These are phyloP conservation scores for Malurus cyaneus DNA, from an alignment of 2,113 vertebrate species.

Conservation along the genomic window DNA sequence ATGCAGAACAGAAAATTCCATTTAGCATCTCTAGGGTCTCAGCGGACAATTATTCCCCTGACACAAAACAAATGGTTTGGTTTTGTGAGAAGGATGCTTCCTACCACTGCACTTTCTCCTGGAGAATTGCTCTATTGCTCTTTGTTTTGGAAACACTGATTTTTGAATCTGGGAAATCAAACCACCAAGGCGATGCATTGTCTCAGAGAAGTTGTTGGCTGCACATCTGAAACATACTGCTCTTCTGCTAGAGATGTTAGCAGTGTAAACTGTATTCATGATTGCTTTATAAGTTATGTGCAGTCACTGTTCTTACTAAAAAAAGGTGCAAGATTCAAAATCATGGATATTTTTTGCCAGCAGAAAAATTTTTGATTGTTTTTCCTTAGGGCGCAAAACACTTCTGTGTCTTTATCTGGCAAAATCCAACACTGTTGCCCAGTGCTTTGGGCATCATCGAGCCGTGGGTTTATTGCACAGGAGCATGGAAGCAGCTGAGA, in stretches of 20 bases:
- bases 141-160: slow-evolving; percentile 5
- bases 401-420: not conserved
- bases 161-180: not conserved
- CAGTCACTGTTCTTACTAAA: not conserved
- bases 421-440: not conserved
- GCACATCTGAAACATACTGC: not conserved
- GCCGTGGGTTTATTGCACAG: not conserved
- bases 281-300: not conserved
- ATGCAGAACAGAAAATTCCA: not conserved
- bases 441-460: not conserved
- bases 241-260: not conserved
- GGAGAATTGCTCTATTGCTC: not conserved
- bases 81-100: not conserved
- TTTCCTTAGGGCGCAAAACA: not conserved
- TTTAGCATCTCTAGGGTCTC: not conserved
- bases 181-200: not conserved
- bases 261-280: not conserved
- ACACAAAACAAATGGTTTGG: not conserved
- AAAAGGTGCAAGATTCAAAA: not conserved
- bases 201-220: not conserved
- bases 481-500: not conserved
- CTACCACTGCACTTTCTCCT: not conserved
- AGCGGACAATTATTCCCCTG: not conserved
- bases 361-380: not conserved
- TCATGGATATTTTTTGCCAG: not conserved